These are phyloP conservation scores for Carettochelys insculpta DNA, from an alignment of 2,113 vertebrate species.

Conservation along the genomic window DNA sequence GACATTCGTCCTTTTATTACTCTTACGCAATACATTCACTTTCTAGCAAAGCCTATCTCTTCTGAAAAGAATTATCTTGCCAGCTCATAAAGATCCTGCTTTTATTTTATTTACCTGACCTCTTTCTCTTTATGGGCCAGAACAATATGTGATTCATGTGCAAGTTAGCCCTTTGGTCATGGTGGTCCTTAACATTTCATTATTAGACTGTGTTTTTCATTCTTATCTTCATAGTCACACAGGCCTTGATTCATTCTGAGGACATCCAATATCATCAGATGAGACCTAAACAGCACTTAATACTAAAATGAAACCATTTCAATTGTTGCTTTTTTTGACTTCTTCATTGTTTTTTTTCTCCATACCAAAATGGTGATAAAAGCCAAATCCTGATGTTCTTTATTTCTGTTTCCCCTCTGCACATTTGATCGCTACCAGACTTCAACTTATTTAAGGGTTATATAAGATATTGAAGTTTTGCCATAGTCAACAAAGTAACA, in stretches of 20 bases:
- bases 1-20: constrained; percentile 1
- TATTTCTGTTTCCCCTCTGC: not conserved
- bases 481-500: not conserved
- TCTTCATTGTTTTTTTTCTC: not conserved
- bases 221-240: not conserved
- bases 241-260: not conserved
- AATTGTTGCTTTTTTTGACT: not conserved
- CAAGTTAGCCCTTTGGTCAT: not conserved
- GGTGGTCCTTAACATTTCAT: not conserved
- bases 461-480: not conserved
- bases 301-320: too few relatives aligned
- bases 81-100: not conserved
- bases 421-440: not conserved
- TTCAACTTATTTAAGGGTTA: not conserved
- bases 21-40: not conserved
- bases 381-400: not conserved
- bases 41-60: not conserved
- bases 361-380: not conserved
- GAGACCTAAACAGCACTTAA: not conserved
- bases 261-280: not conserved
- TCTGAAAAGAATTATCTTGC: not conserved
- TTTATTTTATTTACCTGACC: not conserved
- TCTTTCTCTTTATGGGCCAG: not conserved
- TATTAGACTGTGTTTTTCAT: not conserved
- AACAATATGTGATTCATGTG: not conserved